Evolutionary conservation across 53 echinoderm and acorn worm species (phyloP).

Genomic region (Holothuria scabra): DNA sequence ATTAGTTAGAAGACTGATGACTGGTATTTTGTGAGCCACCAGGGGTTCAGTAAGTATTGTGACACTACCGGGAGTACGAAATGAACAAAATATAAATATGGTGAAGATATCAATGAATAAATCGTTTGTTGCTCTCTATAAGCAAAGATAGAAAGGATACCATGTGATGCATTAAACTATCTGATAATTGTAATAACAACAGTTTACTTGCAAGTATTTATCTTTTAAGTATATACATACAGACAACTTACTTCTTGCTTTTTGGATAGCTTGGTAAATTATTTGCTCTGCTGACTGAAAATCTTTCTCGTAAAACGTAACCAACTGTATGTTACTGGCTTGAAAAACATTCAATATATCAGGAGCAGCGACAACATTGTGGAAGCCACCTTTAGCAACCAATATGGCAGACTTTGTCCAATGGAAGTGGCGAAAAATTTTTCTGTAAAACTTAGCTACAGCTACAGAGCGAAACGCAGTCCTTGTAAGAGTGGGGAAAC

Average conservation of each 20-base stretch:
- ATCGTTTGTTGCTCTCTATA: too few relatives aligned
- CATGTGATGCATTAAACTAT: too few relatives aligned
- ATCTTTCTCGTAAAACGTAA: neutral
- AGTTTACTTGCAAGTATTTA: too few relatives aligned
- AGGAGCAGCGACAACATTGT: neutral
- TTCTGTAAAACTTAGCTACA: neutral
- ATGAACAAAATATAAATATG: too few relatives aligned
- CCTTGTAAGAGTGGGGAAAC: conserved; percentile 55
- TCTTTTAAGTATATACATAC: too few relatives aligned
- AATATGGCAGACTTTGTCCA: conserved; percentile 37
- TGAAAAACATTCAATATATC: neutral
- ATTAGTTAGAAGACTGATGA: too few relatives aligned
- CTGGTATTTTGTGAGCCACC: too few relatives aligned
- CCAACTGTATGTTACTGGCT: neutral
- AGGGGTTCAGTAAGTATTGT: too few relatives aligned
- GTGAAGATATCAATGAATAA: too few relatives aligned
- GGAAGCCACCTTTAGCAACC: neutral
- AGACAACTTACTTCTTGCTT: conserved; percentile 4
- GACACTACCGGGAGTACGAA: too few relatives aligned
- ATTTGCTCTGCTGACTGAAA: neutral
- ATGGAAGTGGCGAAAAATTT: neutral
- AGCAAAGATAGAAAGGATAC: too few relatives aligned
- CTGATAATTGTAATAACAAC: too few relatives aligned
- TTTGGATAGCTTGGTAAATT: neutral
- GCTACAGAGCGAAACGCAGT: conserved; percentile 41